Evolutionary conservation across 2,113 vertebrate species (phyloP), one percentile per base, ranked within the genome.

Genomic region (Archocentrus centrarchus): DNA sequence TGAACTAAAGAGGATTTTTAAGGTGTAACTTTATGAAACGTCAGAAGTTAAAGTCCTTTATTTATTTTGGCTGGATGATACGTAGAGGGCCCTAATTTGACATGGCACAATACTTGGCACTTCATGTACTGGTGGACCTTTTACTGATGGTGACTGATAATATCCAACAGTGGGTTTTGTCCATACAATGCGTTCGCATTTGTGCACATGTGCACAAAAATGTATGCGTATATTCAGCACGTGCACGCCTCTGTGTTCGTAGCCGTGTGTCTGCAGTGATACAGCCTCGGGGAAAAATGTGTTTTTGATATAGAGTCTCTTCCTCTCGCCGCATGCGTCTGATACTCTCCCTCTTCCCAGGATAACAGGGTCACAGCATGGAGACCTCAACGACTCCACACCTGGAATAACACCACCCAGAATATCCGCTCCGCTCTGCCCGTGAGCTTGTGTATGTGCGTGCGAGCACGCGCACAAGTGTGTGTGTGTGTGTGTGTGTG

Each of bases 321-420:
- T 95, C 94, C 94, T 94, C 92, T 93, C 91, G 66, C 92, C 77
- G 93, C 94, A 91, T 93, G 92, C 83, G 68, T 91, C 90, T 93
- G 92, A 93, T 93, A 93, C 90, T 89, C 93, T 92, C 92, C 91
- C 88, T 92, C 93, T 95, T 94, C 93, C 92, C 94, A 91, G 92
- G 93, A 93, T 94, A 95, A 95, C 93, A 92, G 92, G 93, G 93
- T 95, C 93, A 94, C 94, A 94, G 93, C 92, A 93, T 90, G 93
- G 92, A 93, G 94, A 95, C 94, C 94, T 92, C 92, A 62, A 92
- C 88, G 89, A 93, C 92, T 94, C 94, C 93, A 95, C 94, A 95
- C 94, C 94, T 95, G 94, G 93, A 95, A 93, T 89, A 95, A 95
- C 94, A 95, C 92, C 94, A 93, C 93, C 93, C 93, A 92, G 92